Conservation (phyloP, 1,140 invertebrate genomes). For the Orius insidiosus region DNA sequence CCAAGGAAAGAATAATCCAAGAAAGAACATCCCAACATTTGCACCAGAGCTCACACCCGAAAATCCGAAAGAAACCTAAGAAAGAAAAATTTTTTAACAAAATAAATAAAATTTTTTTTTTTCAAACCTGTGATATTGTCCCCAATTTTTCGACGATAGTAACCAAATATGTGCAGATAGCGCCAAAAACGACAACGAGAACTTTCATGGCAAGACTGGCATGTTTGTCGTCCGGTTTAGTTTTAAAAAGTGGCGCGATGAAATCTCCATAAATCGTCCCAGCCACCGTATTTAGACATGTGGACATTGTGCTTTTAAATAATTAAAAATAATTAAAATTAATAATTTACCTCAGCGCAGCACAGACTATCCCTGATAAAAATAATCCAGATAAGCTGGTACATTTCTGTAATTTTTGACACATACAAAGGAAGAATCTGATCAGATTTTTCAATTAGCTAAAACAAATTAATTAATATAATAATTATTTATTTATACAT, state of each 20-base stretch:
- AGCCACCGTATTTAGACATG: conserved; percentile 42
- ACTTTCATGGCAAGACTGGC: conserved; percentile 34
- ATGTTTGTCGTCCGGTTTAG: conserved; percentile 26
- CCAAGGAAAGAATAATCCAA: too few species aligned
- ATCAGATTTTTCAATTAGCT: too few species aligned
- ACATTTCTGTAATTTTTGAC: too few species aligned
- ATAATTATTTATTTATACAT: too few species aligned
- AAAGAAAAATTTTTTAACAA: too few species aligned
- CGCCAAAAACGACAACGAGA: conserved; percentile 37
- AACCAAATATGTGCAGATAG: conserved; percentile 35
- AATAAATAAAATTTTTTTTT: conserved; percentile 39
- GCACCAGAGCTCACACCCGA: conserved; percentile 35
- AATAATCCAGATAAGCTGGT: too few species aligned
- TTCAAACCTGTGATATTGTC: conserved; percentile 24
- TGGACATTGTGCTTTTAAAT: conserved; percentile 39
- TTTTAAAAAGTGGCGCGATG: conserved; percentile 27
- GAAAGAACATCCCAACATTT: not conserved
- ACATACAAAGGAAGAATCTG: too few species aligned
- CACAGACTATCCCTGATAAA: too few species aligned
- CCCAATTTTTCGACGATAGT: conserved; percentile 38
- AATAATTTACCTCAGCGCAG: too few species aligned
- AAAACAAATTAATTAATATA: too few species aligned
- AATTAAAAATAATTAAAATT: not conserved
- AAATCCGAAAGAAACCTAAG: conserved; percentile 40
- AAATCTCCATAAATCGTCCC: conserved; percentile 49